Conservation (phyloP, 2,888 invertebrate species). For the Oscheius sp. region DNA sequence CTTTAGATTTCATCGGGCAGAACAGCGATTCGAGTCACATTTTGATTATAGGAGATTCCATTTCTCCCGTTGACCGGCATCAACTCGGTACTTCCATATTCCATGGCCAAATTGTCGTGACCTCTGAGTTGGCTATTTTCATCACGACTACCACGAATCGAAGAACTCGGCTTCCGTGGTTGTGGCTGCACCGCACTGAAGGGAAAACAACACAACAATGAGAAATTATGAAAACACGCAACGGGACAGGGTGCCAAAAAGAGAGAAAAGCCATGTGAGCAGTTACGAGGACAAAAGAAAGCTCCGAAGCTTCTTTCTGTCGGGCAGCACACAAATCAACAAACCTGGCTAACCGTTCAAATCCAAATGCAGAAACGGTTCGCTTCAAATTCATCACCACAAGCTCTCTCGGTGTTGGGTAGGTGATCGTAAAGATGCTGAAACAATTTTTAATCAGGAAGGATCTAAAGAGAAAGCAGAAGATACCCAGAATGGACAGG, state of each 20-base stretch:
- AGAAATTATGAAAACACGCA: slow-evolving; percentile 10
- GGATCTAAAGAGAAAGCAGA: not conserved
- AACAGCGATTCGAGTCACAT: slow-evolving; percentile 30
- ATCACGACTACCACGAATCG: not conserved
- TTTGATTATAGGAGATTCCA: not conserved
- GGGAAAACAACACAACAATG: slow-evolving; percentile 12
- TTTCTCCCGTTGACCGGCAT: slow-evolving; percentile 26
- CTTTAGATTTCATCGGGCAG: slow-evolving; percentile 12
- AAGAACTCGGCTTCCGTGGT: not conserved
- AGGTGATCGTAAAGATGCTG: slow-evolving; percentile 54
- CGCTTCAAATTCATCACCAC: slow-evolving; percentile 51
- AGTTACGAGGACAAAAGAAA: not conserved
- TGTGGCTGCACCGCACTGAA: slow-evolving; percentile 14
- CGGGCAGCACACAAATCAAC: slow-evolving; percentile 28
- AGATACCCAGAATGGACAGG: too few species aligned
- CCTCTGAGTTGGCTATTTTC: slow-evolving; percentile 26
- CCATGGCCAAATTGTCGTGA: slow-evolving; percentile 29
- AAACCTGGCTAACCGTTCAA: slow-evolving; percentile 62
- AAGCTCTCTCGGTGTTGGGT: slow-evolving; percentile 54
- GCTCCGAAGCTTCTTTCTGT: too few species aligned
- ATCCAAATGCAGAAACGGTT: slow-evolving; percentile 43
- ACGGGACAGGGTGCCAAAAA: not conserved
- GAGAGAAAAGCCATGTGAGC: not conserved
- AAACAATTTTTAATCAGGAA: not conserved
- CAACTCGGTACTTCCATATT: slow-evolving; percentile 47